Evolutionary conservation across 53 echinoderm and acorn worm genomes (phyloP).

Genomic region (Echinometra lucunter): DNA sequence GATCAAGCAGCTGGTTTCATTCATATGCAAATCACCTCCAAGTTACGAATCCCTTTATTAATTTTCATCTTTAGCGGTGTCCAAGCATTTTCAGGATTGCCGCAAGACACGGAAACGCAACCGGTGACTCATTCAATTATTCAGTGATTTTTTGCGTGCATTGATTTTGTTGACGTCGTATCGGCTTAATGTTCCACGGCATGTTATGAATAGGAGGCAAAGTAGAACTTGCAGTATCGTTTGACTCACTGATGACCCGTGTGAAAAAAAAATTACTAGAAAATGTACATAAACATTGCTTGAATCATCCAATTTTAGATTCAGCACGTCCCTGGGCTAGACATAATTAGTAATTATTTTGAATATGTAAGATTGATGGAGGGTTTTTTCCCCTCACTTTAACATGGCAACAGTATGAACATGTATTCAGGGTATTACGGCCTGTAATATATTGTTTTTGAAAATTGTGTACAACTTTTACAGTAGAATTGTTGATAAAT

Average conservation of each 20-base stretch:
- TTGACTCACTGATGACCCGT: neutral
- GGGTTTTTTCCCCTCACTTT: neutral
- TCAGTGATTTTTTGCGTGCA: slow-evolving; percentile 3
- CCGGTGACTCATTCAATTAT: slow-evolving; percentile 25
- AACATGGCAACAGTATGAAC: neutral
- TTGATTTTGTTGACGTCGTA: neutral
- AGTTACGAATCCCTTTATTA: neutral
- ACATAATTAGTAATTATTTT: neutral
- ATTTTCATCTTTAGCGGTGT: neutral
- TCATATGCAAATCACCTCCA: slow-evolving; percentile 18
- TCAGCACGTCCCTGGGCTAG: neutral
- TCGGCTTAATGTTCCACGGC: neutral
- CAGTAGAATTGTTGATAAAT: too few species aligned
- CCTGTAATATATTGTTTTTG: too few species aligned
- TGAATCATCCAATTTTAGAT: slow-evolving; percentile 9
- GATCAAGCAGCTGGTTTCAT: neutral
- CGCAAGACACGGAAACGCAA: neutral
- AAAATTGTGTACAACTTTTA: too few species aligned
- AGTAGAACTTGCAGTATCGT: neutral
- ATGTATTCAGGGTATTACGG: too few species aligned
- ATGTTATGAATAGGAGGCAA: neutral
- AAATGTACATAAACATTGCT: neutral
- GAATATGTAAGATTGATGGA: neutral
- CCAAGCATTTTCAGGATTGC: neutral
- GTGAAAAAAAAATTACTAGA: slow-evolving; percentile 7